Percentiles rank a stretch among this genome's conserved stretches.
These are phyloP conservation scores for Pseudomyrmex gracilis DNA, from an alignment of 1,140 invertebrate genomes.

Conservation along the genomic window DNA sequence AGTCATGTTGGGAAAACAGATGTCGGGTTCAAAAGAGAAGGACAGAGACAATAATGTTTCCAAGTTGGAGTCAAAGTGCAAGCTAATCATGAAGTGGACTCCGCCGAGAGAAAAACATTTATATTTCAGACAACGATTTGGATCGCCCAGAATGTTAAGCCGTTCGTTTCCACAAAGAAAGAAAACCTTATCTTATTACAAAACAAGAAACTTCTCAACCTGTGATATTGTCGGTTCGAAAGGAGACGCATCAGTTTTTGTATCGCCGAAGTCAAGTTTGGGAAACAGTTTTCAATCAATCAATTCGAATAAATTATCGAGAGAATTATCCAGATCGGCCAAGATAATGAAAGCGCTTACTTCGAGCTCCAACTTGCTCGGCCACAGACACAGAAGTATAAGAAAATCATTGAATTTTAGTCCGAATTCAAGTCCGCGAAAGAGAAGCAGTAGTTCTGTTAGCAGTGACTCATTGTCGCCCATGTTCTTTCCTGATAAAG, in stretches of 20 bases:
- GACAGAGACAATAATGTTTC: slow-evolving; percentile 67
- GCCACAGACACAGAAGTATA: slow-evolving; percentile 68
- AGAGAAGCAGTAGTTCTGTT: not conserved
- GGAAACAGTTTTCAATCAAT: slow-evolving; percentile 36
- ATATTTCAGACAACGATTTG: slow-evolving; percentile 67
- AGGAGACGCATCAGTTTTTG: slow-evolving; percentile 59
- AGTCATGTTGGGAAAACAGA: slow-evolving; percentile 58
- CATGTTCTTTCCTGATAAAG: slow-evolving; percentile 59
- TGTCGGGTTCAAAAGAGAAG: slow-evolving; percentile 40
- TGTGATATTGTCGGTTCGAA: slow-evolving; percentile 70
- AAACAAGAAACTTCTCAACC: slow-evolving; percentile 77
- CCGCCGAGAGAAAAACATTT: slow-evolving; percentile 65
- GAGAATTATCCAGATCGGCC: slow-evolving; percentile 76
- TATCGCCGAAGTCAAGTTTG: slow-evolving; percentile 66
- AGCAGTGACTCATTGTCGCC: slow-evolving; percentile 48
- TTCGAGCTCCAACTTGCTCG: slow-evolving; percentile 70
- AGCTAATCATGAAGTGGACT: slow-evolving; percentile 68
- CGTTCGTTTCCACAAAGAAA: slow-evolving; percentile 73
- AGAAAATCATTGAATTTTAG: slow-evolving; percentile 80
- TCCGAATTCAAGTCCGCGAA: slow-evolving; percentile 71
- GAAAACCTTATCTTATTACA: slow-evolving; percentile 65
- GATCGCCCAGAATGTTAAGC: slow-evolving; percentile 63
- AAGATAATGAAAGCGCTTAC: slow-evolving; percentile 81
- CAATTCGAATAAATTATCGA: slow-evolving; percentile 53
- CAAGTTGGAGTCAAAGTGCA: slow-evolving; percentile 63